Evolutionary conservation across 1,140 invertebrate genomes (phyloP), one percentile per base, ranked within the genome.

Genomic region (Physella acuta): DNA sequence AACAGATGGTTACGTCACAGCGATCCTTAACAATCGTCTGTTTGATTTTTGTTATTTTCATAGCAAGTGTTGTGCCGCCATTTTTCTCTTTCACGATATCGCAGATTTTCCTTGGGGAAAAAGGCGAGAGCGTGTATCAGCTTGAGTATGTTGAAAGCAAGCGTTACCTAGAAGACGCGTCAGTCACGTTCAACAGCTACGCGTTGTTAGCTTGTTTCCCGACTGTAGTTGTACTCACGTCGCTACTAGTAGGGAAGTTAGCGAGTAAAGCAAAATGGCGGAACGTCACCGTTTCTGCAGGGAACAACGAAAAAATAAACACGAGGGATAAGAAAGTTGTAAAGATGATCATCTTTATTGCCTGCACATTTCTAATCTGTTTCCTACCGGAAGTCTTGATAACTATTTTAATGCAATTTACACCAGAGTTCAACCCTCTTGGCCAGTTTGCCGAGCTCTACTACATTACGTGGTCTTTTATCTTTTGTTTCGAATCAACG

Each of bases 291-390:
- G 24, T 20, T 11, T 17, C 31, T 8, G 1, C 58, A 11, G 2
- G 20, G n/a, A 8, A 60, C 3, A 34, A 3, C n/a, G 58, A 26
- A 2, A 33, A 16, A 2, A 8, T 36, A 1, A 17, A 30, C 3
- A 36, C 2, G 5, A 14, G 31, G n/a, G 34, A 34, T 33, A 11
- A 34, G 31, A 60, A n/a, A 60, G 33, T 36, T 3, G 33, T 33
- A 3, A 60, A 60, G 17, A 60, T 60, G 58, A 33, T 60, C 2
- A 17, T 60, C 4, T 24, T 60, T n/a, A 60, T 60, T 20, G 30
- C 58, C n/a, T 11, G 20, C 1, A 28, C 36, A 3, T 60, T 60
- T 33, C 33, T 60, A 34, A 4, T 8, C 3, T 17, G 33, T 33
- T 60, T 17, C n/a, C 2, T 60, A 5, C 31, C 33, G 2, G 3